Evolutionary conservation across 2,888 invertebrate species (phyloP).

Genomic region (Eupithecia tripunctaria): DNA sequence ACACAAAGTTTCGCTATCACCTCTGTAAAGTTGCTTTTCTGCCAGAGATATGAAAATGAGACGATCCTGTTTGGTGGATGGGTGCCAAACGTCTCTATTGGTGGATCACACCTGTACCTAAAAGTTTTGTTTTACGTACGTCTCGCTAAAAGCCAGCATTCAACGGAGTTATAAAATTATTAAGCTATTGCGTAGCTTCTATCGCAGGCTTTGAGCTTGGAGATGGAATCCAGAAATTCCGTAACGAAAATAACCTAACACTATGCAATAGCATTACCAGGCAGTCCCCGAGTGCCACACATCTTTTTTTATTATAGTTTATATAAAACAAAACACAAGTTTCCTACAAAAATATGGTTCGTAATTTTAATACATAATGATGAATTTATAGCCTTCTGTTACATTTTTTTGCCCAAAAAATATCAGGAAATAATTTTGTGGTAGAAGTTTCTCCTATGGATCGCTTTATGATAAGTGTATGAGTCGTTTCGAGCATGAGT

Average conservation of each 20-base stretch:
- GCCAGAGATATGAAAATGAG: constrained; percentile 1
- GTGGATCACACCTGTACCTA: not conserved
- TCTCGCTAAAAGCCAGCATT: too few species aligned
- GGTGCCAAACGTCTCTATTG: not conserved
- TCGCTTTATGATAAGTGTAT: not conserved
- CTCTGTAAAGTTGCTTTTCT: constrained; percentile 15
- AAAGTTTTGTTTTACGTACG: too few species aligned
- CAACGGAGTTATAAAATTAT: too few species aligned
- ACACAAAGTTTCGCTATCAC: constrained; percentile 32
- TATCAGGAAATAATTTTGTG: not conserved
- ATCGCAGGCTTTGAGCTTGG: too few species aligned
- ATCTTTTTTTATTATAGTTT: too few species aligned
- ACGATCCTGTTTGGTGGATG: not conserved
- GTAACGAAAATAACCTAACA: too few species aligned
- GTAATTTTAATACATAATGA: too few species aligned
- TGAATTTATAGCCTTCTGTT: not conserved
- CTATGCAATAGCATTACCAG: too few species aligned
- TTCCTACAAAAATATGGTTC: not conserved
- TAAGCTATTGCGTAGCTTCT: too few species aligned
- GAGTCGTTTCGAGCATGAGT: not conserved
- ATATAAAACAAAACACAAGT: not conserved
- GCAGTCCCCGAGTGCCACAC: too few species aligned
- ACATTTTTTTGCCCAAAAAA: not conserved
- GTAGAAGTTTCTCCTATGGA: not conserved
- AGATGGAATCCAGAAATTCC: too few species aligned